These are phyloP conservation scores for Eugnorisma glareosa DNA, from an alignment of 2,888 invertebrate genomes.

Conservation along the genomic window DNA sequence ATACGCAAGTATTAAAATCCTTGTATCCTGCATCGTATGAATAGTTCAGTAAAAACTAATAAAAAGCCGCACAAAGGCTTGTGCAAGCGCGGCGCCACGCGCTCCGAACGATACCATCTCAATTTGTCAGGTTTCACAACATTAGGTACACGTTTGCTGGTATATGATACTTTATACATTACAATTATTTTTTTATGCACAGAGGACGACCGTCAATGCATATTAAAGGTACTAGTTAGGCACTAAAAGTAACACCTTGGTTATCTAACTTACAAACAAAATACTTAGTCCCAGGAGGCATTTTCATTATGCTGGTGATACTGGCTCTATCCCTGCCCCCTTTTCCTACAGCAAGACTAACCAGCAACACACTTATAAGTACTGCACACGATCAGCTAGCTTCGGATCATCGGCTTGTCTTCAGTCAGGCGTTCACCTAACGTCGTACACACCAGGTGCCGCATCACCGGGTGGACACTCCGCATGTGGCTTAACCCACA, in stretches of 20 bases:
- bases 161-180: conserved; percentile 36
- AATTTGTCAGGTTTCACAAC: conserved; percentile 72
- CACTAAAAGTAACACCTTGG: too few relatives aligned
- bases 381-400: neutral
- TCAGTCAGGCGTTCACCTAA: neutral
- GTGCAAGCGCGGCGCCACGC: conserved; percentile 75
- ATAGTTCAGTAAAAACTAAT: conserved; percentile 75
- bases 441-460: neutral
- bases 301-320: neutral
- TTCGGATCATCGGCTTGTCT: neutral
- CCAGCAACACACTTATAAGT: neutral
- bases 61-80: conserved; percentile 79
- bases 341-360: neutral
- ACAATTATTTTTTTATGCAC: neutral
- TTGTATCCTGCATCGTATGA: conserved; percentile 70
- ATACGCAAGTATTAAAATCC: conserved; percentile 62
- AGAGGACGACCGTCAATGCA: too few relatives aligned
- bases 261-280: too few relatives aligned
- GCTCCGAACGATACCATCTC: conserved; percentile 78
- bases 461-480: neutral
- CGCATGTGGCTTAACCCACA: neutral
- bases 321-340: neutral
- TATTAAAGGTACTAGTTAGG: too few relatives aligned
- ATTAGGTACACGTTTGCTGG: conserved; percentile 30
- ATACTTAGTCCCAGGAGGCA: neutral